Conservation (phyloP, 1,140 invertebrate genomes). For the Manduca sexta region DNA sequence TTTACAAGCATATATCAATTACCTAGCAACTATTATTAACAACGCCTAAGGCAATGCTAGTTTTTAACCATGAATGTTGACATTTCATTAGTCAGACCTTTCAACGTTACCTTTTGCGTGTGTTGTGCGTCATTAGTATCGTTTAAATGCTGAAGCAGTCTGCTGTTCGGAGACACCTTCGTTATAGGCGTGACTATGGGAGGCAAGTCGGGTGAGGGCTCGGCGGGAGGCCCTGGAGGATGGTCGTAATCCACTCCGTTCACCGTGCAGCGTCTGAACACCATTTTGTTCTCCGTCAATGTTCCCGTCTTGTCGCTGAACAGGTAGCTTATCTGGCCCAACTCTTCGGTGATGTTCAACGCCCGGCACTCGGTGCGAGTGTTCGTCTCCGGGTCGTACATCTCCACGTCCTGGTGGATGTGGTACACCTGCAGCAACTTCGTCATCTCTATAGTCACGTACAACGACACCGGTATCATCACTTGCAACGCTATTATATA, state of each 20-base stretch:
- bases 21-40: no score
- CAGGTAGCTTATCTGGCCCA: constrained; percentile 96
- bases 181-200: constrained; percentile 75
- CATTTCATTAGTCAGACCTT: not conserved
- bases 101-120: constrained; percentile 48
- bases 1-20: no score
- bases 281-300: constrained; percentile 98
- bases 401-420: constrained; percentile 91
- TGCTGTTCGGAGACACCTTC: constrained; percentile 74
- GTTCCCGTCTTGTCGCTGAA: constrained; percentile 99
- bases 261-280: constrained; percentile 92
- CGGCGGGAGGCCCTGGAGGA: constrained; percentile 76
- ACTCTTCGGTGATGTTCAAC: constrained; percentile 96
- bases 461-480: constrained; percentile 97
- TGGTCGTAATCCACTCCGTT: constrained; percentile 93
- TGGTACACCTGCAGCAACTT: constrained; percentile 97
- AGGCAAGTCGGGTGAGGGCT: constrained; percentile 65
- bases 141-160: constrained; percentile 77
- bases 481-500: constrained; percentile 97
- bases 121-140: constrained; percentile 57
- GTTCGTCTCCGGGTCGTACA: constrained; percentile 89
- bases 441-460: constrained; percentile 97
- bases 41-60: no score
- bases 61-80: not conserved
- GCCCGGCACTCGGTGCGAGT: constrained; percentile 95